Conservation (phyloP, 1,140 invertebrate species). For the Nebria ingens region DNA sequence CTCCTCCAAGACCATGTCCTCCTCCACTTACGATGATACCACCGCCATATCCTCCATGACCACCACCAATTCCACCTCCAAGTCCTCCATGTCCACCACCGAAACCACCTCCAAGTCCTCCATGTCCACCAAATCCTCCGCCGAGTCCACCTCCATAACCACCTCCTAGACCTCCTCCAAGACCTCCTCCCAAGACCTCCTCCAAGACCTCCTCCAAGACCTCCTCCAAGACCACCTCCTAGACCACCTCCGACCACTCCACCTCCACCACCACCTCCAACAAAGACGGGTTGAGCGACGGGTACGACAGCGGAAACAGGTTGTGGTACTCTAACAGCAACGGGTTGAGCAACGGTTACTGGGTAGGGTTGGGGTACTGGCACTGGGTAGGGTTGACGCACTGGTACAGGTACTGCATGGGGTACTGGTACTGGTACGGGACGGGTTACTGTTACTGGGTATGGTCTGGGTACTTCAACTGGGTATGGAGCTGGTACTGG, state of each 20-base stretch:
- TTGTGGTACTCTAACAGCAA: slow-evolving; percentile 27
- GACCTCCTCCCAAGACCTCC: slow-evolving; percentile 16
- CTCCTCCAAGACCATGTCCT: slow-evolving; percentile 21
- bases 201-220: slow-evolving; percentile 15
- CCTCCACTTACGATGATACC: background rate
- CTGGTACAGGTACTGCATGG: slow-evolving; percentile 22
- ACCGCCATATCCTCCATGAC: slow-evolving; percentile 6
- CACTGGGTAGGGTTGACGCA: slow-evolving; percentile 24
- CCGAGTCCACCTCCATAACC: slow-evolving; percentile 14
- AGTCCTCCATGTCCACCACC: background rate
- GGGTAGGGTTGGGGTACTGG: slow-evolving; percentile 26
- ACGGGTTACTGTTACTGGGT: slow-evolving; percentile 23
- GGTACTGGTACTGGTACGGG: slow-evolving; percentile 24
- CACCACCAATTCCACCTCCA: slow-evolving; percentile 1
- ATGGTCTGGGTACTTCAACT: slow-evolving; percentile 32
- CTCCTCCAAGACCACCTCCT: slow-evolving; percentile 4
- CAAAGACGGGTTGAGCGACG: slow-evolving; percentile 13
- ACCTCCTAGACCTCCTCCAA: slow-evolving; percentile 9
- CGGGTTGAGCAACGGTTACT: slow-evolving; percentile 24
- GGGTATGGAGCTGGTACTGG: slow-evolving; percentile 25
- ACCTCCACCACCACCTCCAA: slow-evolving; percentile 15
- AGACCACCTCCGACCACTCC: slow-evolving; percentile 11
- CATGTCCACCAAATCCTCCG: slow-evolving; percentile 10
- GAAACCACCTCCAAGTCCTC: slow-evolving; percentile 10
- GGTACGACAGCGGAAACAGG: slow-evolving; percentile 39